Evolutionary conservation across 2,888 invertebrate genomes (phyloP), one percentile per base, ranked within the genome.

Genomic region (Plagiodera versicolora): DNA sequence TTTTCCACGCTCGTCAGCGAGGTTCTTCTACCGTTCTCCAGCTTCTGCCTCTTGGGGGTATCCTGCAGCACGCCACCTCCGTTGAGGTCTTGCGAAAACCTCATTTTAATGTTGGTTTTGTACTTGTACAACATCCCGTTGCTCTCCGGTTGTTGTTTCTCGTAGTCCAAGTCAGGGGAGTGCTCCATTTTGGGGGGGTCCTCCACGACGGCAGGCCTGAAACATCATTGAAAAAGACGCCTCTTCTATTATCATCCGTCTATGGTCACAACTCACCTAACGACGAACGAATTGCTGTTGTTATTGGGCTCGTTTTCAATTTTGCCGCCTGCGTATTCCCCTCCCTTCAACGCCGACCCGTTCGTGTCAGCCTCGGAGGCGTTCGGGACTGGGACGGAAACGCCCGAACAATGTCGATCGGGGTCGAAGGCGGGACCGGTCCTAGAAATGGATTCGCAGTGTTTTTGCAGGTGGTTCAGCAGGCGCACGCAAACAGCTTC

Each of bases 81-180:
- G 49, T 82, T 83, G 69, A 78, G 66, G 65, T 80, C 80, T 59
- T 80, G 80, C 44, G 73, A 79, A 64, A 96, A 96, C 61, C 96
- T 84, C 77, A 95, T 89, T 75, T 95, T 94, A 68, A 97, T 96
- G 75, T 91, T 92, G 73, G 92, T 95, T 82, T 97, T 97, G 82
- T 95, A 96, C 82, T 96, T 96, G 82, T 95, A 96, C 1, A 87
- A 87, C n/a, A 80, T 73, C 9, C 71, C 71, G 51, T 68, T 71
- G 19, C 54, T 67, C 47, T 72, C 67, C 0, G 63, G 52, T 54
- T 72, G 69, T 45, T 70, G 68, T 56, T 71, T 69, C 48, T 70
- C 81, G 77, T 63, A 81, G 76, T 44, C 81, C 70, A 46, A 30
- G 17, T 67, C 67, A 1, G 11, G 39, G 0, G 58, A 17, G 19